Evolutionary conservation across 2,113 vertebrate genomes (phyloP), one percentile per base, ranked within the genome.

Genomic region (Thunnus maccoyii): DNA sequence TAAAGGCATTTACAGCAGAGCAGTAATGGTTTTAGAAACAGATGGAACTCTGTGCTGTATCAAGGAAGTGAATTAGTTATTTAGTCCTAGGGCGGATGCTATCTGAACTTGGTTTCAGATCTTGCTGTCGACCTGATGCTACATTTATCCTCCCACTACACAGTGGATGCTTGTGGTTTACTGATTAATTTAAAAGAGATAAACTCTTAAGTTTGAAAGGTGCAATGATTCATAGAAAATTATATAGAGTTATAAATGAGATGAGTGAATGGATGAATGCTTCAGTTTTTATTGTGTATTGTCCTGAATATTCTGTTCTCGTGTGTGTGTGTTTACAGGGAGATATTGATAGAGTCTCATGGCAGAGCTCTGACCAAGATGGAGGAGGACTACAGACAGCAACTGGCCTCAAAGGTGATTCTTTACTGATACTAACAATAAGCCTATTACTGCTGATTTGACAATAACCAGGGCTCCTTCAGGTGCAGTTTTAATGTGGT

Each of bases 351-450:
- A 82, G 70, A 89, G 91, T 94, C 94, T 71, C 95, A 97, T 92
- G 86, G 93, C 84, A 95, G 88, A 90, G 94, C 93, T 85, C 77
- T 94, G 1, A 90, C 94, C 84, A 93, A 95, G 88, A 93, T 97
- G 90, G 95, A 97, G 86, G 93, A 96, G 80, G 88, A 90, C 0
- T 91, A 94, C 65, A 92, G 87, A 70, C 94, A 94, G 86, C 95
- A 95, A 84, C 87, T 95, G 82, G 32, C 90, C 83, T 92, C 92
- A 79, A 94, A 97, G 96, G 97, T 98, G 94, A 65, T 20, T 54
- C 1, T 60, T 48, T n/a, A 51, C 0, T 6, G 52, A 22, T 48
- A 51, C 15, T 44, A 50, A 18, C 50, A 63, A 16, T 25, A 57
- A 62, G 10, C 13, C 14, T 67, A 30, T 46, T 46, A 44, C 11